Conservation (phyloP, 92 coral and sea anemone species). For the Umimayanthus kanabou region DNA sequence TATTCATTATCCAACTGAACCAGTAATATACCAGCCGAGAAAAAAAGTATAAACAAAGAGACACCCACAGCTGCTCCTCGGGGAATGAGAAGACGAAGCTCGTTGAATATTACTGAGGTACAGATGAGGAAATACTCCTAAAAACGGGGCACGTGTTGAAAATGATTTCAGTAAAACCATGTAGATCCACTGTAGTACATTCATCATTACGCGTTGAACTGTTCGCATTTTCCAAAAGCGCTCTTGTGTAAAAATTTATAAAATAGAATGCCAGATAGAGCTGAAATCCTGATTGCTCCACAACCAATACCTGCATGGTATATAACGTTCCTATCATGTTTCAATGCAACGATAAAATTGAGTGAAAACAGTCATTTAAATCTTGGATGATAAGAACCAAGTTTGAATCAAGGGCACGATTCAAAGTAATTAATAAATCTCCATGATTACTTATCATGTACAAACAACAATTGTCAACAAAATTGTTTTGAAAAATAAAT, state of each 20-base stretch:
- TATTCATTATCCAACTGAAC: no score
- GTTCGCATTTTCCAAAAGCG: neutral
- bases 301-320: neutral
- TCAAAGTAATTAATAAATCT: no score
- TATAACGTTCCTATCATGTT: neutral
- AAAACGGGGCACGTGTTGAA: neutral
- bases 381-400: neutral
- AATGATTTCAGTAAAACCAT: neutral
- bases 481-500: no score
- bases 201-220: neutral
- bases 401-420: neutral
- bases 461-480: neutral
- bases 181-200: neutral
- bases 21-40: no score
- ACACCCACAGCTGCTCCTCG: no score
- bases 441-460: neutral
- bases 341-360: neutral
- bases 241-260: neutral
- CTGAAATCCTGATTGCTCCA: neutral
- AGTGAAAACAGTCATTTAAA: neutral
- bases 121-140: neutral
- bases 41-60: no score
- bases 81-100: no score
- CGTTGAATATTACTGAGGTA: neutral
- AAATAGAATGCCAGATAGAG: neutral